Base-by-base conservation (phyloP, 2,113 vertebrate genomes). In the Psilopsiagon aymara region DNA sequence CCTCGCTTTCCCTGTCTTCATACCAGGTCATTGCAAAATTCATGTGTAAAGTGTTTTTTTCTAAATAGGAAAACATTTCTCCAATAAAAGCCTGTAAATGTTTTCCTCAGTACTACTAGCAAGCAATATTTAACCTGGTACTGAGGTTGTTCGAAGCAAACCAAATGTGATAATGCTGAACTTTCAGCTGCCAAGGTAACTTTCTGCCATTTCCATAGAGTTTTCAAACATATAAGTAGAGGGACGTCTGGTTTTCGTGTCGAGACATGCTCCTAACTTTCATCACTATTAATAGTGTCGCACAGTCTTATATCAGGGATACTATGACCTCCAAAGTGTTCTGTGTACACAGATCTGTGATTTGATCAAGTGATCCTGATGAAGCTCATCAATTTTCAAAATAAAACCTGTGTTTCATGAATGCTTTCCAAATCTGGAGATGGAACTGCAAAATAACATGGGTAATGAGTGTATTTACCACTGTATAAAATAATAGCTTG, bases 11-110 rank as follows among this genome's bases (percentile, higher is more conserved):
- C 63, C 35, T 5, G 4, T 18, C 60, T 78, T 85, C 68, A 83
- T 66, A 78, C 75, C 46, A 90, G 75, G 29, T 81, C 88, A 64
- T 63, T 59, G 59, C 79, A 94, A 77, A 63, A 64, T 69, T 78
- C 28, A 68, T 77, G 74, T 80, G 63, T 79, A 55, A 88, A 86
- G 77, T 94, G 73, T 63, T 80, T 81, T 92, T 51, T 90, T 74
- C 85, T 89, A 94, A 95, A 95, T 89, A 95, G 94, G 94, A 92
- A 96, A 96, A 75, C 66, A 83, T 85, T 93, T 92, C 62, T 90
- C 51, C 70, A 95, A 82, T 49, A 85, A n/a, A 96, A 88, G 51
- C 60, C 82, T 71, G 83, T 94, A 96, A 96, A 95, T 97, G 92
- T 94, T 97, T 97, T 92, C 85, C 90, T 92, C 76, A 64, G 35